Conservation (phyloP, 2,888 invertebrate species). For the Incurvaria masculella region DNA sequence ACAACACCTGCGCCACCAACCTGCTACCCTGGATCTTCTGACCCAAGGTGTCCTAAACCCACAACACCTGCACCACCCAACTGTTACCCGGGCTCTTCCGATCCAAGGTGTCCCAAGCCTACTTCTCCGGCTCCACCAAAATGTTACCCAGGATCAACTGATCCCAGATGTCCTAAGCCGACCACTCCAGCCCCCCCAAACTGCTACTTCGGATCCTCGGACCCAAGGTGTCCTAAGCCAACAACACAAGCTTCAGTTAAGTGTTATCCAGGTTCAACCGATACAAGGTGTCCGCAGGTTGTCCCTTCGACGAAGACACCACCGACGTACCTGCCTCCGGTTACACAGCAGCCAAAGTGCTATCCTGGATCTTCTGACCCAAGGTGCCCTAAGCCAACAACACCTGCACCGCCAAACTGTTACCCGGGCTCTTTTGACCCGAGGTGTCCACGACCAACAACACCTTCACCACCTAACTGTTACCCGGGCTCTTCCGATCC, state of each 20-base stretch:
- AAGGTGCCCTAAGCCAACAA: conserved; percentile 28
- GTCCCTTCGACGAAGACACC: no score
- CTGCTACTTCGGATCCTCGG: conserved; percentile 25
- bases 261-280: conserved; percentile 7
- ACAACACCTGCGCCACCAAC: conserved; percentile 15
- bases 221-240: conserved; percentile 25
- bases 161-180: conserved; percentile 27
- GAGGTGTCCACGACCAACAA: conserved; percentile 25
- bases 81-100: conserved; percentile 23
- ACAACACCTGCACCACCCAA: conserved; percentile 5
- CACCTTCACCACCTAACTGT: conserved; percentile 21
- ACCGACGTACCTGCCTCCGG: no score
- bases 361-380: conserved; percentile 22
- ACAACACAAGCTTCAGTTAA: conserved; percentile 27
- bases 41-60: conserved; percentile 23
- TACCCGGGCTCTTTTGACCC: conserved; percentile 24
- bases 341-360: no score
- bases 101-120: conserved; percentile 24
- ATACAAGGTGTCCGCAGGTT: no score
- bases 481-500: conserved; percentile 21
- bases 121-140: conserved; percentile 19
- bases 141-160: conserved; percentile 26
- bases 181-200: conserved; percentile 17
- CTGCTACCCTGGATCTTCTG: conserved; percentile 27
- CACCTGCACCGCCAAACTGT: conserved; percentile 21